Percentiles rank a stretch among this genome's conserved stretches.
Conservation (phyloP, 2,113 vertebrate species). For the Monopterus albus region DNA sequence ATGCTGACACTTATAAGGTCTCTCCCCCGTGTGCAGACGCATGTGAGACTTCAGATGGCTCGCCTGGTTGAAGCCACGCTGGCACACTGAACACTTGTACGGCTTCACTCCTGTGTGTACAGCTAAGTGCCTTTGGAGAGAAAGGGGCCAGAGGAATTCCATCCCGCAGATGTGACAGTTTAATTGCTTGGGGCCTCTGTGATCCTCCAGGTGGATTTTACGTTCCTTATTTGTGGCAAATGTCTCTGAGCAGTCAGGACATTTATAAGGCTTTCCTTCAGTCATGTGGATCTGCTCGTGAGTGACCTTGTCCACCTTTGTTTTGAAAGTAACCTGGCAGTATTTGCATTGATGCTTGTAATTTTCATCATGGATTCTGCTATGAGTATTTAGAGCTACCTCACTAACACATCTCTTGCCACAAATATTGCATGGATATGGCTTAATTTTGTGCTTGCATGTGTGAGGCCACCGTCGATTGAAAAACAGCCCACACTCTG, state of each 20-base stretch:
- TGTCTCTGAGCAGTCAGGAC: slow-evolving; percentile 47
- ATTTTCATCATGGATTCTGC: slow-evolving; percentile 46
- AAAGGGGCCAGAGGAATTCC: slow-evolving; percentile 7
- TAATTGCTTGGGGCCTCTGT: slow-evolving; percentile 38
- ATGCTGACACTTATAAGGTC: slow-evolving; percentile 62
- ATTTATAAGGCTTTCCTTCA: slow-evolving; percentile 57
- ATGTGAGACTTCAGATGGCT: slow-evolving; percentile 73
- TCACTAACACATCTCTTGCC: slow-evolving; percentile 55
- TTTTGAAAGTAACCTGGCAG: slow-evolving; percentile 56
- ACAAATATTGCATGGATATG: slow-evolving; percentile 62
- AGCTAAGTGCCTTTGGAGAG: slow-evolving; percentile 51
- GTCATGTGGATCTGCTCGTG: slow-evolving; percentile 52
- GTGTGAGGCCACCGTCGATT: slow-evolving; percentile 36
- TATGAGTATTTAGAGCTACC: slow-evolving; percentile 37
- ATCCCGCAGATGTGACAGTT: slow-evolving; percentile 58
- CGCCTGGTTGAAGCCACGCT: slow-evolving; percentile 63
- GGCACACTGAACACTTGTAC: slow-evolving; percentile 55
- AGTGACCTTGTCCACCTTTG: slow-evolving; percentile 53
- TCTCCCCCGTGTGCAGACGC: slow-evolving; percentile 71
- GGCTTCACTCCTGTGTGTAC: slow-evolving; percentile 62
- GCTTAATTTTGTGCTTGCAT: slow-evolving; percentile 62
- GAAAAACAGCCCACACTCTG: slow-evolving; percentile 64
- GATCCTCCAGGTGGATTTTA: slow-evolving; percentile 39
- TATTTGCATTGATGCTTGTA: slow-evolving; percentile 64
- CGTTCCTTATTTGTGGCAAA: slow-evolving; percentile 45